A percentile compares a stretch with the other conserved stretches of the same genome.
These are phyloP conservation scores for Stenodera caucasica DNA, from an alignment of 2,888 invertebrate genomes.

Conservation along the genomic window DNA sequence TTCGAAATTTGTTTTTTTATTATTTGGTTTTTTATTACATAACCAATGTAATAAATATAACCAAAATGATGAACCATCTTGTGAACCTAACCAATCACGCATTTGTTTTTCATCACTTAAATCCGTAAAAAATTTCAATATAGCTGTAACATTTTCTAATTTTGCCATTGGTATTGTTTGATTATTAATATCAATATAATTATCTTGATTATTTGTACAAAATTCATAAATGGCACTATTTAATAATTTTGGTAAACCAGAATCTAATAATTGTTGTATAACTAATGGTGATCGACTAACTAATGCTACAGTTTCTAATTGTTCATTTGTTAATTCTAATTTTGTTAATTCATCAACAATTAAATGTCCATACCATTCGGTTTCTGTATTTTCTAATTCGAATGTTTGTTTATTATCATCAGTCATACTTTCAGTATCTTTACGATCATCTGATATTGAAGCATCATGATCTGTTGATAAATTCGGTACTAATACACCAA, in stretches of 20 bases:
- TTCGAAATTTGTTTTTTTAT: constrained; percentile 45
- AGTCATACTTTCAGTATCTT: constrained; percentile 64
- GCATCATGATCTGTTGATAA: constrained; percentile 58
- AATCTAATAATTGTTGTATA: constrained; percentile 74
- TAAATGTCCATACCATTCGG: constrained; percentile 63
- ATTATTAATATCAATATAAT: constrained; percentile 19
- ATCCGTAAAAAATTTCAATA: constrained; percentile 80
- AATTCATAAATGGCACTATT: constrained; percentile 64
- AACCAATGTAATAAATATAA: constrained; percentile 75
- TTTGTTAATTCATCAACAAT: constrained; percentile 61
- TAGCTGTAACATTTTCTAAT: constrained; percentile 64
- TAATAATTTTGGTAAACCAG: constrained; percentile 68
- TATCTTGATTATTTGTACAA: constrained; percentile 45
- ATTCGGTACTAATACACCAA: constrained; percentile 65
- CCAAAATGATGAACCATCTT: constrained; percentile 84
- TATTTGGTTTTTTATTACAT: constrained; percentile 57
- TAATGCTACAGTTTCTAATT: constrained; percentile 75
- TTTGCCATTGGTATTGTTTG: constrained; percentile 57
- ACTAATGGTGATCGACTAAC: constrained; percentile 81
- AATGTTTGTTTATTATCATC: constrained; percentile 67
- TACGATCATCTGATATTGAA: constrained; percentile 64
- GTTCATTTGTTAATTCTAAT: constrained; percentile 63
- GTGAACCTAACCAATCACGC: constrained; percentile 85
- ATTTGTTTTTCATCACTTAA: constrained; percentile 79
- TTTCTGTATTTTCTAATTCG: constrained; percentile 47